Evolutionary conservation across 2,888 invertebrate species (phyloP).

Genomic region (Aelia acuminata): DNA sequence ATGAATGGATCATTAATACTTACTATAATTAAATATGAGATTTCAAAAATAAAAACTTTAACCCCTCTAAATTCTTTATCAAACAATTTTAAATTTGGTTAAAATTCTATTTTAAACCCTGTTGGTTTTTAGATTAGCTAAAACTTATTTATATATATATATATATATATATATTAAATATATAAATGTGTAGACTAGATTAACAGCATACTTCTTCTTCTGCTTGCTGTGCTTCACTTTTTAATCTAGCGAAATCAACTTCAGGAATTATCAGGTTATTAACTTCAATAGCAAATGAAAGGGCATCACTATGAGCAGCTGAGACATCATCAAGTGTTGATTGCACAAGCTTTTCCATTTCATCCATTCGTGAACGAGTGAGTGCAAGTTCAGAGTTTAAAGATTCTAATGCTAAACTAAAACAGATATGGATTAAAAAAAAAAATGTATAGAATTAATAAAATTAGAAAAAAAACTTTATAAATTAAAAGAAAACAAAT

Average conservation of each 20-base stretch:
- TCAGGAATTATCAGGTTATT: slow-evolving; percentile 83
- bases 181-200: too few species aligned
- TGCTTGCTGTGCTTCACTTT: slow-evolving; percentile 78
- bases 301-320: slow-evolving; percentile 85
- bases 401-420: slow-evolving; percentile 78
- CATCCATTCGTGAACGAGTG: slow-evolving; percentile 79
- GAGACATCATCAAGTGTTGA: slow-evolving; percentile 80
- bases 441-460: not conserved
- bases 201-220: slow-evolving; percentile 79
- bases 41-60: too few species aligned
- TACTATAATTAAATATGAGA: too few species aligned
- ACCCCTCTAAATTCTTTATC: too few species aligned
- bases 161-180: too few species aligned
- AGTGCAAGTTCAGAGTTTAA: slow-evolving; percentile 78
- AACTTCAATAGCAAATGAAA: slow-evolving; percentile 85
- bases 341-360: slow-evolving; percentile 79
- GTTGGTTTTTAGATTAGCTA: too few species aligned
- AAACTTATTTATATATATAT: too few species aligned
- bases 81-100: too few species aligned
- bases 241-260: slow-evolving; percentile 80
- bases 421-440: slow-evolving; percentile 62
- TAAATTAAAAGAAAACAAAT: not conserved
- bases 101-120: too few species aligned
- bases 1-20: too few species aligned
- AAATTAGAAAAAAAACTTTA: not conserved